Conservation (phyloP, 2,888 invertebrate species). For the Thereva unica region DNA sequence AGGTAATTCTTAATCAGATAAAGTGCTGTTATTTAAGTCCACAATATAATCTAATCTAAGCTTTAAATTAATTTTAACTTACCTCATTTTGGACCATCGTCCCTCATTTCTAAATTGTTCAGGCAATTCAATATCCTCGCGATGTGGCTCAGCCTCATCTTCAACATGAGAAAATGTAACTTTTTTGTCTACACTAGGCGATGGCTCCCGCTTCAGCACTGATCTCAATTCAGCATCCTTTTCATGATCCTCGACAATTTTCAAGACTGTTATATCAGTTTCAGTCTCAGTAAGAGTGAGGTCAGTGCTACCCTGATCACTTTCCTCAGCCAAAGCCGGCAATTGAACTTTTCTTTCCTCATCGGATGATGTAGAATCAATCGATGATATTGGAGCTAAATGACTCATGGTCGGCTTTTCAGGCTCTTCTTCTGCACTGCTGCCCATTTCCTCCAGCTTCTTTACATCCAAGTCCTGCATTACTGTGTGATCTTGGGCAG, state of each 20-base stretch:
- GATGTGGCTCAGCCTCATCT: constrained; percentile 55
- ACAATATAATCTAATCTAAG: too few species aligned
- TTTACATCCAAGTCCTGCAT: constrained; percentile 61
- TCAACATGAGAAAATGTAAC: constrained; percentile 61
- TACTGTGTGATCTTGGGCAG: constrained; percentile 58
- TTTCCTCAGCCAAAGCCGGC: constrained; percentile 54
- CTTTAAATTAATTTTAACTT: constrained; percentile 46
- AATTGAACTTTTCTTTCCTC: constrained; percentile 52
- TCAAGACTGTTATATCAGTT: constrained; percentile 27
- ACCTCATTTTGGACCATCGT: constrained; percentile 60
- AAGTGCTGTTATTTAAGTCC: too few species aligned
- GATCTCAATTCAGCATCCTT: constrained; percentile 50
- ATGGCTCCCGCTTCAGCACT: constrained; percentile 56
- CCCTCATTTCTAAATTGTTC: constrained; percentile 44
- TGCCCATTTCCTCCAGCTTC: constrained; percentile 57
- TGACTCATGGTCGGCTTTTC: constrained; percentile 46
- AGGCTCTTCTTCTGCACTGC: constrained; percentile 54
- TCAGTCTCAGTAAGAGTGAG: constrained; percentile 39
- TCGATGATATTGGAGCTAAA: constrained; percentile 56
- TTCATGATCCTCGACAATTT: constrained; percentile 40
- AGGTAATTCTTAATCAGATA: too few species aligned
- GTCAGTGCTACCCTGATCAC: constrained; percentile 48
- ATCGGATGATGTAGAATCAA: constrained; percentile 58
- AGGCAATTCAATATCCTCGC: constrained; percentile 56
- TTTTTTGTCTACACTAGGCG: constrained; percentile 56